Evolutionary conservation across 2,797 vertebrate genomes (phyloP).

Genomic region (Hybognathus amarus): DNA sequence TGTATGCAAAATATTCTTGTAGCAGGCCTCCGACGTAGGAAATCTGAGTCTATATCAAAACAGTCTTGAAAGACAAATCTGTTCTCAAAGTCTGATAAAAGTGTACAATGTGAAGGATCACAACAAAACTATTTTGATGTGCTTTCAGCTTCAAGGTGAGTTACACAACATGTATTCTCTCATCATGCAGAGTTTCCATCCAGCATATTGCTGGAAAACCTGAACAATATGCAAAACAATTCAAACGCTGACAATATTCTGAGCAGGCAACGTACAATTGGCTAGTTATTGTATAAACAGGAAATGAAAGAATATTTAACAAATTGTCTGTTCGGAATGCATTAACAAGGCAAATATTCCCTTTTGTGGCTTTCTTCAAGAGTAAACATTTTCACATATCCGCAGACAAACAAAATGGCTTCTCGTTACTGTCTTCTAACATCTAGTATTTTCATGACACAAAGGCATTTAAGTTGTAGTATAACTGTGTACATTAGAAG

Average conservation of each 20-base stretch:
- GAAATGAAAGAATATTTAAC: constrained; percentile 11
- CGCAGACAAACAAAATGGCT: constrained; percentile 49
- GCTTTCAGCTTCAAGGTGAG: constrained; percentile 41
- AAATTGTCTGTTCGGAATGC: neutral
- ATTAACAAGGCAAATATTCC: constrained; percentile 31
- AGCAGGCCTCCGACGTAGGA: constrained; percentile 56
- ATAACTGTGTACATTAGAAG: constrained; percentile 16
- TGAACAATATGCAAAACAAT: neutral
- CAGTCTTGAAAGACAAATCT: constrained; percentile 30
- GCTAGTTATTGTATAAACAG: constrained; percentile 9
- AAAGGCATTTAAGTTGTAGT: constrained; percentile 56
- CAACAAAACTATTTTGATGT: constrained; percentile 8
- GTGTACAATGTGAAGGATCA: constrained; percentile 5
- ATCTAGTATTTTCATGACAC: constrained; percentile 28
- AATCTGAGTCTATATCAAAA: constrained; percentile 38
- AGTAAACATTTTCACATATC: constrained; percentile 5
- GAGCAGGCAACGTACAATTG: constrained; percentile 11
- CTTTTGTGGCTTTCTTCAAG: constrained; percentile 25
- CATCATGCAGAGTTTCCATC: neutral
- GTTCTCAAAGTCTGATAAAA: constrained; percentile 9
- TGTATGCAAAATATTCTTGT: constrained; percentile 65
- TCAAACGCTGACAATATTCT: constrained; percentile 8
- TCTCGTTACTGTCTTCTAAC: constrained; percentile 18
- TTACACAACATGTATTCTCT: constrained; percentile 36
- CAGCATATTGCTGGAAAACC: neutral